These are phyloP conservation scores for Icerya purchasi DNA, from an alignment of 2,888 invertebrate species.

Conservation along the genomic window DNA sequence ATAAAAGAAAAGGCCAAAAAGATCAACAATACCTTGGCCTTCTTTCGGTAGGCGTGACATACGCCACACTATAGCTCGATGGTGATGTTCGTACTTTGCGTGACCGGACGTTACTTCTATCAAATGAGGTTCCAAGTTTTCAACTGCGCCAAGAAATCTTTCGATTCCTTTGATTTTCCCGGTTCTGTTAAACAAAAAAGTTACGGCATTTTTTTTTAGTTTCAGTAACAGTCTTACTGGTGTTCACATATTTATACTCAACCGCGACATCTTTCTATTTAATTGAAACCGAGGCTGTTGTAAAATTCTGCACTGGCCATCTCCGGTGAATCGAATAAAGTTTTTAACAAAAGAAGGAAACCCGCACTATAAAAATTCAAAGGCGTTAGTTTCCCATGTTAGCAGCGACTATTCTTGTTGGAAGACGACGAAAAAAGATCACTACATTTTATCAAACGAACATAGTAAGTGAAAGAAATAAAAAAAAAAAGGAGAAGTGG, in stretches of 20 bases:
- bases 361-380: no score
- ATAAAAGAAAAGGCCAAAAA: not conserved
- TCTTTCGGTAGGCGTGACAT: constrained; percentile 94
- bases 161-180: constrained; percentile 86
- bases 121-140: constrained; percentile 68
- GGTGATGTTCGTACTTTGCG: constrained; percentile 98
- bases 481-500: no score
- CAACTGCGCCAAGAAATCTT: constrained; percentile 73
- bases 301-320: no score
- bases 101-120: constrained; percentile 91
- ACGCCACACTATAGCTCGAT: constrained; percentile 91
- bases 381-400: no score
- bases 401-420: no score
- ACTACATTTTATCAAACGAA: no score
- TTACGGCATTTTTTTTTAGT: not conserved
- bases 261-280: not conserved
- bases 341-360: no score
- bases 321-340: no score
- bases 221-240: not conserved
- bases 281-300: no score
- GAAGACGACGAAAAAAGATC: no score
- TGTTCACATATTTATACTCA: not conserved
- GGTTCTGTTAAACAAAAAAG: constrained; percentile 39
- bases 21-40: constrained; percentile 81
- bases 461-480: no score